Evolutionary conservation across 2,888 invertebrate species (phyloP).

Genomic region (Automeris io): DNA sequence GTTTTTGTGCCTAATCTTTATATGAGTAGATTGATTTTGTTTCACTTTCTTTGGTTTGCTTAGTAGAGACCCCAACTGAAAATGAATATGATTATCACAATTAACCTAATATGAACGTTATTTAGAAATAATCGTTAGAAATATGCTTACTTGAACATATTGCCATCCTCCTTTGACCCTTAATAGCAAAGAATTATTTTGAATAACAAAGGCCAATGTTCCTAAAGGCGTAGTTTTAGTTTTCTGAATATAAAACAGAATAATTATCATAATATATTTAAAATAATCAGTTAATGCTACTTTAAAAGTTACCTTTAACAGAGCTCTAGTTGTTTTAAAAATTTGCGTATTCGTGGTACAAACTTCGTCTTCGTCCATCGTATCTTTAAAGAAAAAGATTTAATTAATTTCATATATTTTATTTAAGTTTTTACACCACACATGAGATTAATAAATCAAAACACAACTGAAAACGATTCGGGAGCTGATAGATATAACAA

Average conservation of each 20-base stretch:
- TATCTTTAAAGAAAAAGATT: slow-evolving; percentile 19
- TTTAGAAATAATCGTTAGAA: too few relatives aligned
- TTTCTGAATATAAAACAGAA: slow-evolving; percentile 32
- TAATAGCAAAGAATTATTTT: slow-evolving; percentile 51
- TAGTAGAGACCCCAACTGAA: too few relatives aligned
- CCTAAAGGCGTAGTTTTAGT: slow-evolving; percentile 45
- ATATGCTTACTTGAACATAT: slow-evolving; percentile 41
- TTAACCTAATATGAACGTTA: too few relatives aligned
- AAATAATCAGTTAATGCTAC: neutral
- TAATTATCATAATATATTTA: neutral
- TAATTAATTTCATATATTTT: neutral
- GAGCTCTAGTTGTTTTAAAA: slow-evolving; percentile 38
- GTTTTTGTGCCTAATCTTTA: too few relatives aligned
- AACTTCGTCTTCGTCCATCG: slow-evolving; percentile 37
- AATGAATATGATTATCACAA: too few relatives aligned
- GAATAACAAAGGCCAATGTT: slow-evolving; percentile 55
- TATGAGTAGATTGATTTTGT: too few relatives aligned
- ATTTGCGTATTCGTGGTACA: slow-evolving; percentile 44
- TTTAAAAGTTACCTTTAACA: slow-evolving; percentile 37
- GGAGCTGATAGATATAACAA: too few relatives aligned
- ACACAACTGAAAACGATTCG: too few relatives aligned
- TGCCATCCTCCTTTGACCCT: slow-evolving; percentile 55
- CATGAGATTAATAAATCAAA: too few relatives aligned
- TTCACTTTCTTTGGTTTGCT: too few relatives aligned
- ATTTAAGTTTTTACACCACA: too few relatives aligned